These are phyloP conservation scores for Stichodactyla mertensii DNA, from an alignment of 64 coral and sea anemone genomes.

Conservation along the genomic window DNA sequence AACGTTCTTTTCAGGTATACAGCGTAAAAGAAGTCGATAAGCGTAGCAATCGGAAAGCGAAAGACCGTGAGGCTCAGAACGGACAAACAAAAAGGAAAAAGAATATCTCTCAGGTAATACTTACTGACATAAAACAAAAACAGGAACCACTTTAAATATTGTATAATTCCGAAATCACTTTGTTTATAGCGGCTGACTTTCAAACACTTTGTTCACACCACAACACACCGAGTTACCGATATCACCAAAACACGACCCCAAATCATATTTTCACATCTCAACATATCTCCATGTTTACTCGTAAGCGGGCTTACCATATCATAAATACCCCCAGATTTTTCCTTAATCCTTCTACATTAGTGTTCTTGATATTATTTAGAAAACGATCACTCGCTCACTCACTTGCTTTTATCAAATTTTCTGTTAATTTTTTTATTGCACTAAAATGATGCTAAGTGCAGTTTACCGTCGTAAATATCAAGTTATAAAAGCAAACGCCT, in stretches of 20 bases:
- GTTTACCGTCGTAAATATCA: neutral
- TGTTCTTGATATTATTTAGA: neutral
- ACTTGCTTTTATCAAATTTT: too few relatives aligned
- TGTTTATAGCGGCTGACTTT: conserved; percentile 3
- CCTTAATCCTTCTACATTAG: neutral
- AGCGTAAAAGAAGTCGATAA: conserved; percentile 38
- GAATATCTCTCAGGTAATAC: conserved; percentile 15
- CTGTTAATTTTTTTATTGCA: too few relatives aligned
- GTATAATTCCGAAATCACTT: conserved; percentile 10
- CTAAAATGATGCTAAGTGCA: neutral
- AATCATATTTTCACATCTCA: neutral
- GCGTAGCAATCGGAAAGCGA: conserved; percentile 37
- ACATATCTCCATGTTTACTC: neutral
- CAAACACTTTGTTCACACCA: neutral
- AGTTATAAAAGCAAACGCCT: neutral
- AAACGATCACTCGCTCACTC: too few relatives aligned
- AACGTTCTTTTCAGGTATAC: conserved; percentile 10
- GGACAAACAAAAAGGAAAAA: conserved; percentile 28
- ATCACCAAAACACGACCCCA: neutral
- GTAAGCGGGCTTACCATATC: neutral
- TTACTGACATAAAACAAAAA: neutral
- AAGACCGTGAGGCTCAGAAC: conserved; percentile 39
- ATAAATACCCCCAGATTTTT: neutral
- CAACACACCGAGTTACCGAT: neutral
- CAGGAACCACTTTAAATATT: neutral